A percentile compares a stretch with the other conserved stretches of the same genome.
phyloP scores from a whole-genome alignment of 2,113 vertebrate genomes.

The Rissa tridactyla region DNA sequence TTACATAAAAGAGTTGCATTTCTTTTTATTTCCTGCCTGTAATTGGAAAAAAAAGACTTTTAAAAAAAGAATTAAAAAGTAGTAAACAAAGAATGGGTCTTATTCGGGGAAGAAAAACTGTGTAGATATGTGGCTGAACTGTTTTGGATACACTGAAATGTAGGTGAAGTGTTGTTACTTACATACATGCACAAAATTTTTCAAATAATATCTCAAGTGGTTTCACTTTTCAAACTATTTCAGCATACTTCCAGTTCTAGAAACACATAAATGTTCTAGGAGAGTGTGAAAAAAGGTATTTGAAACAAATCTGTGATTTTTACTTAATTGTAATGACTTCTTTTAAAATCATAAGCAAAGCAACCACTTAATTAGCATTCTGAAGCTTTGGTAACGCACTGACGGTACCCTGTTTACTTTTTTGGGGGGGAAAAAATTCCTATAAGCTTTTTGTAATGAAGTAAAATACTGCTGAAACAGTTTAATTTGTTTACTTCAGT shows the following conservation, averaged over 20 bases:
- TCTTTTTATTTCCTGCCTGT: conserved; percentile 78
- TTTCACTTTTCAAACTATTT: not conserved
- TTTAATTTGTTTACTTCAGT: not conserved
- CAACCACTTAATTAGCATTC: not conserved
- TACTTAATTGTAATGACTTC: not conserved
- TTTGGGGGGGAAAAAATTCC: not conserved
- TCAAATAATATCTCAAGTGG: not conserved
- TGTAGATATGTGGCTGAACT: not conserved
- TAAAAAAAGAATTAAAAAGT: conserved; percentile 66
- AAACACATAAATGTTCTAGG: not conserved
- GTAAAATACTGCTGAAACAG: not conserved
- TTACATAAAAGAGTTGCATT: conserved; percentile 80
- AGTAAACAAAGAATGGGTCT: conserved; percentile 67
- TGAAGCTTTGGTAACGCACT: not conserved
- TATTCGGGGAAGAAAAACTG: conserved; percentile 40
- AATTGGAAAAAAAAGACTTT: conserved; percentile 66
- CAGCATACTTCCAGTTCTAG: not conserved
- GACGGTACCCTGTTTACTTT: not conserved
- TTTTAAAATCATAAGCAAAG: not conserved
- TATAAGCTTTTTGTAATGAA: not conserved
- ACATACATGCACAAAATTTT: not conserved
- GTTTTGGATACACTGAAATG: not conserved
- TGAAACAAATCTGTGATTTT: not conserved
- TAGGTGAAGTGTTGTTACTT: not conserved
- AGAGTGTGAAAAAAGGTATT: not conserved